Evolutionary conservation across 1,140 invertebrate species (phyloP), one percentile per base, ranked within the genome.

Genomic region (Atta cephalotes): DNA sequence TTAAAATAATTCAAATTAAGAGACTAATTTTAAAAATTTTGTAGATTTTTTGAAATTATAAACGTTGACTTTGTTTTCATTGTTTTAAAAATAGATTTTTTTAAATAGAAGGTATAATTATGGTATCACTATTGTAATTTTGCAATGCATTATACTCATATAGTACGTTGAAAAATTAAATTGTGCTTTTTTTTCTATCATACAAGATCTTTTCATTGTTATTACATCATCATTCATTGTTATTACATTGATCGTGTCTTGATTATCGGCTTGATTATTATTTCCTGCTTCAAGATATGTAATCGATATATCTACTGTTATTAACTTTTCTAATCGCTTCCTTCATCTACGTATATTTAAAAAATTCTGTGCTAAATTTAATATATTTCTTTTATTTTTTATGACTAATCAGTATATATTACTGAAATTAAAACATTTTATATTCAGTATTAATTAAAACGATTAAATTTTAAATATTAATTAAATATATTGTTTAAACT

Each of bases 231-330:
- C 21, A 21, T 3, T 56, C 4, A 31, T 25, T 16, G 16, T 71
- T 71, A 58, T 25, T 58, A 39, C 53, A 21, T 74, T 18, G 18
- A 72, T 82, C 12, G 10, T 6, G 16, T 66, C 28, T 72, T 58
- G 66, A 82, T 74, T 82, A 82, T 72, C 53, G 60, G 12, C 5
- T 31, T 45, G 66, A 71, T 81, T 62, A 82, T 82, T 25, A 31
- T 45, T 49, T 71, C 31, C 14, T 56, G 53, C 66, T 10, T 65
- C 51, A 14, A 71, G 53, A 71, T 80, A 80, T 21, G 35, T 21
- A 51, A 80, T 10, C 5, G 6, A 28, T 39, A 49, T 25, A 53
- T 1, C 9, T 58, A n/a, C 12, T 45, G 53, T 60, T 72, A 82
- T 71, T 58, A 81, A 58, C n/a, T 82, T 60, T n/a, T 82, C n/a